Evolutionary conservation across 2,797 vertebrate genomes (phyloP).

Genomic region (Karalla daura): DNA sequence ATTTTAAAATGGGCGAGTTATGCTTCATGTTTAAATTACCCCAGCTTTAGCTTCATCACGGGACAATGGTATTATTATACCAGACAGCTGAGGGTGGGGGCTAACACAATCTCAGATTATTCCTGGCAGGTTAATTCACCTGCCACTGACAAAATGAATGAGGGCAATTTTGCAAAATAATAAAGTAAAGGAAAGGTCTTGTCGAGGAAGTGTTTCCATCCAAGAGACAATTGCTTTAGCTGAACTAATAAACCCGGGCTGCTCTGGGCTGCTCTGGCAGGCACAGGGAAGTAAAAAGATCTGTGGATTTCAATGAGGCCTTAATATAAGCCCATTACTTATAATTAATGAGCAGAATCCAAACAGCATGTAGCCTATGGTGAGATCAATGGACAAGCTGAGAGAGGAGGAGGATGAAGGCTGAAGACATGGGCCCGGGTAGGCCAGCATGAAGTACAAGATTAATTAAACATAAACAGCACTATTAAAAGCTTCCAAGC

Average conservation of each 20-base stretch:
- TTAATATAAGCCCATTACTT: slow-evolving; percentile 85
- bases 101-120: slow-evolving; percentile 88
- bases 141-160: slow-evolving; percentile 93
- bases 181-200: slow-evolving; percentile 83
- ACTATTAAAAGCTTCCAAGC: slow-evolving; percentile 67
- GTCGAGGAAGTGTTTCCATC: slow-evolving; percentile 82
- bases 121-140: slow-evolving; percentile 92
- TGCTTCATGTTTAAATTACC: slow-evolving; percentile 91
- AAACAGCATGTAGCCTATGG: slow-evolving; percentile 73
- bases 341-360: slow-evolving; percentile 85
- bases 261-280: slow-evolving; percentile 73
- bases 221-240: slow-evolving; percentile 81
- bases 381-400: slow-evolving; percentile 79
- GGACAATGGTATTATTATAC: slow-evolving; percentile 84
- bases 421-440: slow-evolving; percentile 72
- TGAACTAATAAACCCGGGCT: slow-evolving; percentile 81
- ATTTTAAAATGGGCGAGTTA: slow-evolving; percentile 89
- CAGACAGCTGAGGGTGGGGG: slow-evolving; percentile 67
- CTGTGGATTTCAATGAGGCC: slow-evolving; percentile 80
- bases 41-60: slow-evolving; percentile 83
- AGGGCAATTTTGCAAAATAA: slow-evolving; percentile 95
- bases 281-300: slow-evolving; percentile 78
- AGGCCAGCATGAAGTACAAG: slow-evolving; percentile 61
- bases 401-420: slow-evolving; percentile 66
- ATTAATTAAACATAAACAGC: slow-evolving; percentile 78